These are phyloP conservation scores for Diplogasteroides magnus DNA, from an alignment of 1,140 invertebrate species.

Conservation along the genomic window DNA sequence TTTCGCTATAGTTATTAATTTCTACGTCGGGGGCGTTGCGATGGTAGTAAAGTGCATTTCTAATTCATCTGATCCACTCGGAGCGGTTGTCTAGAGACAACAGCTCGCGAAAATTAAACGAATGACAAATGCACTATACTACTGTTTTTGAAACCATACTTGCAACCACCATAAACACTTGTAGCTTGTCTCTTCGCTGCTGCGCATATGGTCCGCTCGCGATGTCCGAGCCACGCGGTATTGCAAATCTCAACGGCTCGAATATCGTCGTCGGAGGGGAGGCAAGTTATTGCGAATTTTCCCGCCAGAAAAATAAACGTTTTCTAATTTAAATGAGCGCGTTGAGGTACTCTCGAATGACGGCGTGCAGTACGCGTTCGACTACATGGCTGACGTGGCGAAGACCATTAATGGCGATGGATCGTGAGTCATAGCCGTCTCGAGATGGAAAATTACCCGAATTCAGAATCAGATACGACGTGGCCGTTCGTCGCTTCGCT, in stretches of 20 bases:
- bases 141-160: no score
- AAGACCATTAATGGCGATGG: conserved; percentile 36
- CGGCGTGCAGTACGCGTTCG: conserved; percentile 40
- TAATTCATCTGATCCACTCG: no score
- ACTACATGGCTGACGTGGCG: conserved; percentile 40
- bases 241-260: conserved; percentile 41
- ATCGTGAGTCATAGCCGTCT: conserved; percentile 9
- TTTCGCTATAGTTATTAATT: no score
- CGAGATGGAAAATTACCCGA: no score
- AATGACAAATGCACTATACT: no score
- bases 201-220: conserved; percentile 34
- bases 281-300: conserved; percentile 23
- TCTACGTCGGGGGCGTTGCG: no score
- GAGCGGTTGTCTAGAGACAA: no score
- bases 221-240: conserved; percentile 37
- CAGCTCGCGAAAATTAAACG: no score
- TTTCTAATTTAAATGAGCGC: no score
- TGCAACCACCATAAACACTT: neutral
- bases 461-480: conserved; percentile 37
- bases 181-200: conserved; percentile 30
- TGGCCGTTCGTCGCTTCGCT: conserved; percentile 34
- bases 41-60: no score
- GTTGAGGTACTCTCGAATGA: conserved; percentile 3
- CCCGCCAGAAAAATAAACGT: no score
- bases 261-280: conserved; percentile 45